Base-by-base conservation (phyloP, 1,140 invertebrate species). In the Drosophila serrata region DNA sequence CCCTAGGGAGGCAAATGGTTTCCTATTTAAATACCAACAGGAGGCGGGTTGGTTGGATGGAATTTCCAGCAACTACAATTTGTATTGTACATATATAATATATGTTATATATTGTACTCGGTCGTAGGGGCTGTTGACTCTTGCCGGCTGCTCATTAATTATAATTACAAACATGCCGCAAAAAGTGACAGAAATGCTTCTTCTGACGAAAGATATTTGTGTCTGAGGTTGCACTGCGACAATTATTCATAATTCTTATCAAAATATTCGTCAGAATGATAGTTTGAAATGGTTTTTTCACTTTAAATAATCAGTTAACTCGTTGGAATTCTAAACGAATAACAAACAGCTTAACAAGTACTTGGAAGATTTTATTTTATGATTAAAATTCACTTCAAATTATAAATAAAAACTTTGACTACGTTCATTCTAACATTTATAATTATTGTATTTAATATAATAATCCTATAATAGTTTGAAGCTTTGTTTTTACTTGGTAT, bases 131-230 rank as follows among this genome's bases (percentile, higher is more conserved):
- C 57, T 64, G 62, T 77, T 63, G 64, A 75, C 61, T 76, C 51
- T 72, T 68, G 79, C 59, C 59, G 49, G 53, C 59, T 68, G 56
- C 82, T 87, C 82, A 87, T 87, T 87, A 87, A 87, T 87, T 87
- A 87, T 87, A 87, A 87, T 87, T 76, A 82, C 70, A 87, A 82
- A 79, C 59, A 74, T 65, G 65, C 58, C 42, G 19, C 55, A 73
- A 22, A 79, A 76, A 60, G 49, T 40, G 81, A 27, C 70, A 49
- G 45, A 70, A 84, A 39, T 45, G 65, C 42, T 51, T 53, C 45
- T 57, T 42, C 42, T 58, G 53, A 57, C 48, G 60, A 56, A 27
- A 45, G 43, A 56, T 42, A 33, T 40, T 55, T 61, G 29, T 31
- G 55, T 42, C 39, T 57, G 51, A 39, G 53, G 24, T 40, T 60